A percentile compares a stretch with the other conserved stretches of the same genome.
phyloP scores from a whole-genome alignment of 2,797 vertebrate species.

The Salmo trutta region DNA sequence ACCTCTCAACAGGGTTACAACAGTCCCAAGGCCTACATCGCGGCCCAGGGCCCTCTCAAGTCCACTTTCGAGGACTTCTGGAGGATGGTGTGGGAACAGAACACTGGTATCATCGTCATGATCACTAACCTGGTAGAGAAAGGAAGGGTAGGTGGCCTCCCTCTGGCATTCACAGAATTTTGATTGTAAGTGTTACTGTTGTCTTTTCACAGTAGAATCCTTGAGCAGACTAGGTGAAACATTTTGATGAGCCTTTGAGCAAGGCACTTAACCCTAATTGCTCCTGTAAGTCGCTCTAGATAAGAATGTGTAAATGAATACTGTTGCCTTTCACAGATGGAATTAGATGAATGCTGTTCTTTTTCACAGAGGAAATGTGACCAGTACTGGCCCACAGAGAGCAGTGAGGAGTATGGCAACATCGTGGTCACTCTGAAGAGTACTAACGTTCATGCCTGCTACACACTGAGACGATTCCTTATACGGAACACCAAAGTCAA shows the following conservation, averaged over 20 bases:
- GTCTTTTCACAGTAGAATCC: neutral
- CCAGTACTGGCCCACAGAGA: conserved; percentile 97
- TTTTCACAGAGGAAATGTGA: conserved; percentile 94
- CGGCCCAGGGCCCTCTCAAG: conserved; percentile 97
- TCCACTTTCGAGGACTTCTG: conserved; percentile 99
- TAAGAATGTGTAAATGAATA: neutral
- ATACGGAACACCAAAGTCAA: conserved; percentile 93
- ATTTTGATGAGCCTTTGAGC: no score
- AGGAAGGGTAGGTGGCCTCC: conserved; percentile 88
- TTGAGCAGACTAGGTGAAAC: neutral
- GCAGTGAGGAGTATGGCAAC: conserved; percentile 94
- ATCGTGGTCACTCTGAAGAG: conserved; percentile 94
- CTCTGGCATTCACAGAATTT: neutral
- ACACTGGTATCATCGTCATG: conserved; percentile 95
- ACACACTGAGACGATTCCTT: conserved; percentile 90
- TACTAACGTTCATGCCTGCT: conserved; percentile 94
- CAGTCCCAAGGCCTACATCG: conserved; percentile 93
- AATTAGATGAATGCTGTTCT: neutral
- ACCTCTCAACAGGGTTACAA: conserved; percentile 88
- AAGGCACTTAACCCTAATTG: no score
- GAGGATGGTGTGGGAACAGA: conserved; percentile 99
- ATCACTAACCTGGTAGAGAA: conserved; percentile 99
- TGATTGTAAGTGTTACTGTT: neutral
- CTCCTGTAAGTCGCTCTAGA: no score
- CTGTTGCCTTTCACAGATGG: neutral